These are phyloP conservation scores for Rattus norvegicus DNA, from an alignment of 2,113 vertebrate species.

Conservation along the genomic window DNA sequence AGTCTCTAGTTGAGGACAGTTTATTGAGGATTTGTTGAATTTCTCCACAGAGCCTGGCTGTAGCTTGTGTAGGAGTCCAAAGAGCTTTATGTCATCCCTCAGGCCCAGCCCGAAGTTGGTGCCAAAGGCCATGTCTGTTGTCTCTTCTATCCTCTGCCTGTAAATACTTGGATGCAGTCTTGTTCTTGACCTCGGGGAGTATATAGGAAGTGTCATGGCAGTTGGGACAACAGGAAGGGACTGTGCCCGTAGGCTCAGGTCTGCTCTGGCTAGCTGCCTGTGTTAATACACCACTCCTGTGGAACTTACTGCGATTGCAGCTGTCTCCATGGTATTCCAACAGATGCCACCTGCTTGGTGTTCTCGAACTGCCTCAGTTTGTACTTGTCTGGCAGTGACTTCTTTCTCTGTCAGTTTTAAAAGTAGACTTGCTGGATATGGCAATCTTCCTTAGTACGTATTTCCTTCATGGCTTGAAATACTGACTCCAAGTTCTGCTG, in stretches of 20 bases:
- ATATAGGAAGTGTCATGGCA: too few relatives aligned
- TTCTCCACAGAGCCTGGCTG: conserved; percentile 95
- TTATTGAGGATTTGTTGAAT: conserved; percentile 95
- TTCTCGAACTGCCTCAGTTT: not conserved
- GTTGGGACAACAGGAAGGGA: too few relatives aligned
- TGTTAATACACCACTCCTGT: not conserved
- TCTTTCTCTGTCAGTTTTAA: not conserved
- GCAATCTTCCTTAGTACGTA: not conserved
- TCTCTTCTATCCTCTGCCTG: conserved; percentile 96
- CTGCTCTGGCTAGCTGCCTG: too few relatives aligned
- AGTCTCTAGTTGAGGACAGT: conserved; percentile 99
- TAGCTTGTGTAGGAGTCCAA: conserved; percentile 97
- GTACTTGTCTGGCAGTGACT: not conserved
- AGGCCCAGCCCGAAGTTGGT: conserved; percentile 95
- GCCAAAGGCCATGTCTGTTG: conserved; percentile 95
- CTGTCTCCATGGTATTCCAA: not conserved
- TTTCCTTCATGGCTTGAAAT: not conserved
- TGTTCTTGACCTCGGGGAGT: too few relatives aligned
- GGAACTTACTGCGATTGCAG: not conserved
- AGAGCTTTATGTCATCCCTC: conserved; percentile 96
- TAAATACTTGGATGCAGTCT: conserved; percentile 98
- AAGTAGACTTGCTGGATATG: not conserved
- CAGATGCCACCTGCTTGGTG: not conserved
- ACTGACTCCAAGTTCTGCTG: not conserved
- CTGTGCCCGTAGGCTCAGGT: too few relatives aligned